Base-by-base conservation (phyloP, 2,113 vertebrate species). In the Cynoglossus semilaevis region DNA sequence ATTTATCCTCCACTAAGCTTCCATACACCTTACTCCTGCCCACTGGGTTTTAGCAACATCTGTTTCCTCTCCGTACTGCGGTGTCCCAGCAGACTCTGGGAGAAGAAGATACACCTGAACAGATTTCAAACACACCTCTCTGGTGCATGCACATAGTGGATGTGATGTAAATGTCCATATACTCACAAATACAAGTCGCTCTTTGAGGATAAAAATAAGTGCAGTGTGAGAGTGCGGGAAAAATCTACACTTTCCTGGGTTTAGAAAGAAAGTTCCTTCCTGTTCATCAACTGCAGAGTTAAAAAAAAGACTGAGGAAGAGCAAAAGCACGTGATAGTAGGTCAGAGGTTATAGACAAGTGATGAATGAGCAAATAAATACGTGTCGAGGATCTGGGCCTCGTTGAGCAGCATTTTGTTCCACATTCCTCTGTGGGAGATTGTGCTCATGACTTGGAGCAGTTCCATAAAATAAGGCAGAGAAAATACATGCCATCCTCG, bases 311-410 rank as follows among this genome's bases (percentile, higher is more conserved):
- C 52, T 6, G 61, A 62, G 56, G 54, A 48, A 72, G 67, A 74
- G 67, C 15, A 71, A 74, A 83, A 85, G 74, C 79, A 77, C 67
- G 78, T 74, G n/a, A 80, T 85, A 84, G 79, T 70, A 77, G 87
- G 86, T 86, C 78, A 87, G 38, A 85, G 87, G 79, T 88, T 74
- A 54, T 68, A 15, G 8, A 51, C 50, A 53, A 79, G 80, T 87
- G 88, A 89, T 89, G 81, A 88, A 88, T 86, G 85, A 83, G 84
- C 72, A 88, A 87, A 90, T 90, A 86, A 85, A 88, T 89, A 84
- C 74, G 72, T 55, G 76, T 76, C 76, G 34, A 3, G 79, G 74
- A 72, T 79, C 40, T 58, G 74, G 74, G 67, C 78, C 82, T 76
- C 64, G 55, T 61, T 74, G 57, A 53, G 36, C 22, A 53, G 54